Base-by-base conservation (phyloP, 2,888 invertebrate genomes). In the Pandemis cinnamomeana region DNA sequence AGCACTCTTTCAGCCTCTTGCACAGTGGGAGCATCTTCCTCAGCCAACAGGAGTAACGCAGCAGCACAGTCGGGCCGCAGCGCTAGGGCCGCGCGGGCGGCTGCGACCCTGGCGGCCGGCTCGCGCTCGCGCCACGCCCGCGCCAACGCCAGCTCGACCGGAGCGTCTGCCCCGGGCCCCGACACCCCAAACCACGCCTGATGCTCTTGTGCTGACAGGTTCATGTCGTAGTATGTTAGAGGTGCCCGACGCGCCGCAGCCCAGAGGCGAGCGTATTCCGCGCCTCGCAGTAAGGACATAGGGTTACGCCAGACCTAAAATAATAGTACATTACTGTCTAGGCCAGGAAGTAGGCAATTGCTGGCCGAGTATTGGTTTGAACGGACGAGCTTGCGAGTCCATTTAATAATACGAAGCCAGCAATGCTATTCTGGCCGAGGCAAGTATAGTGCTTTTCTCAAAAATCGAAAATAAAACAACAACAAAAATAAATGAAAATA, bases 191-290 rank as follows among this genome's bases (percentile, higher is more conserved):
- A 73, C 75, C 98, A 98, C 5, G 98, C 98, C 89, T 99, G 99
- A 91, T 99, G 99, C 92, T 99, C 99, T 93, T 99, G 99, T 27
- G 99, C 99, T 0, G 99, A 99, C 62, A 99, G 95, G 91, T 99
- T 99, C 99, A 99, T 99, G 87, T 99, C 99, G 90, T 99, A 99
- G 91, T 98, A 99, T 0, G 99, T 99, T 61, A 99, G 95, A 0
- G 99, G 99, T 81, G 99, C 99, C 85, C 98, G 98, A 80, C 97
- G 97, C 1, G 98, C 98, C 0, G 97, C 96, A 96, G 97, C 97
- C 89, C 97, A 98, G 89, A 98, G 98, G n/a, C 99, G 95, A 81
- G 98, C 97, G 92, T 99, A 99, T 89, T 99, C 99, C 0, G 99
- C 98, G 7, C 99, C 99, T 66, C 99, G 96, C 89, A 99, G 98